phyloP scores from a whole-genome alignment of 2,797 vertebrate species.

The Rhinoraja longicauda region DNA sequence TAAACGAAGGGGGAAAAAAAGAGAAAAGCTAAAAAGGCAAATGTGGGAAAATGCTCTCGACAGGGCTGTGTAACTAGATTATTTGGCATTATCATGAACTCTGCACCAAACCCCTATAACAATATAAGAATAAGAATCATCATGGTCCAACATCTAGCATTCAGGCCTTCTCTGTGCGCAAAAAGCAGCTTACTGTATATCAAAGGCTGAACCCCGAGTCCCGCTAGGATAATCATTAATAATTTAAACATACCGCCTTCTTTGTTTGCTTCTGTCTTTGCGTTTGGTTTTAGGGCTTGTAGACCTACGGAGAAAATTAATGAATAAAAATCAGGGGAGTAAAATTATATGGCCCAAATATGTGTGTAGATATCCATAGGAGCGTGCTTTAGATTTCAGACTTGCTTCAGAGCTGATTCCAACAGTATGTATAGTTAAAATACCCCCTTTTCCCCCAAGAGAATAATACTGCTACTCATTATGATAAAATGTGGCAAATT shows the following conservation, averaged over 20 bases:
- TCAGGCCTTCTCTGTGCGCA: background rate
- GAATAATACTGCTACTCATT: background rate
- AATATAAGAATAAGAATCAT: background rate
- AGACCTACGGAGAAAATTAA: conserved; percentile 63
- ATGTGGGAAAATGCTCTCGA: background rate
- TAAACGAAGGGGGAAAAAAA: too few species aligned
- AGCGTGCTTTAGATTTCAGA: background rate
- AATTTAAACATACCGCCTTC: conserved; percentile 67
- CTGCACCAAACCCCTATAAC: background rate
- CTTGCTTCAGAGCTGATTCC: background rate
- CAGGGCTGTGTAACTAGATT: background rate
- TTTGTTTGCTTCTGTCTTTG: conserved; percentile 92
- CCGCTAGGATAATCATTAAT: background rate
- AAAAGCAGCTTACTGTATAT: background rate
- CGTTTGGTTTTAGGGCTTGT: conserved; percentile 88
- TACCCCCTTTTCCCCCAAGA: too few species aligned
- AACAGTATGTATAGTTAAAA: background rate
- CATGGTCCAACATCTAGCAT: background rate
- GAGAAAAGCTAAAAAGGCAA: too few species aligned
- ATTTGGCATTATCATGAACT: background rate
- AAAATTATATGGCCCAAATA: background rate
- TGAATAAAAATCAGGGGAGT: background rate
- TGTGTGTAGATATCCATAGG: background rate
- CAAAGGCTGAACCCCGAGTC: background rate
- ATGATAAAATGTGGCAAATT: background rate